Evolutionary conservation across 2,113 vertebrate species (phyloP).

Genomic region (Colossoma macropomum): DNA sequence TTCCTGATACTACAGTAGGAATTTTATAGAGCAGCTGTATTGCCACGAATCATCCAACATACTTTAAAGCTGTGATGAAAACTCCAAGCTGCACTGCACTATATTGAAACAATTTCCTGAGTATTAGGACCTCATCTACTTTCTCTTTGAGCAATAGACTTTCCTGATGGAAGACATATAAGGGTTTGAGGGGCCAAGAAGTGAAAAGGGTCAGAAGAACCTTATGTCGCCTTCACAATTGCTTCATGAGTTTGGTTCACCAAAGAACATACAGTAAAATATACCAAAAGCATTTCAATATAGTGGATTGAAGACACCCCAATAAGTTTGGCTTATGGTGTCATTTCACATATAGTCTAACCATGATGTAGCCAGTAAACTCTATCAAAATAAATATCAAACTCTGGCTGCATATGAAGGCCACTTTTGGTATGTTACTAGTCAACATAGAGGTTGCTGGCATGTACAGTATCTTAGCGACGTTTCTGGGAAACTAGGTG

Average conservation of each 20-base stretch:
- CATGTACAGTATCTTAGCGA: too few relatives aligned
- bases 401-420: not conserved
- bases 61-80: not conserved
- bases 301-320: not conserved
- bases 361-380: too few relatives aligned
- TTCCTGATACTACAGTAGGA: not conserved
- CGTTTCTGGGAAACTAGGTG: constrained; percentile 2
- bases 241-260: too few relatives aligned
- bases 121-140: constrained; percentile 15
- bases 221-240: not conserved
- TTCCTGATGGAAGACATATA: not conserved
- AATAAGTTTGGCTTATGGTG: not conserved
- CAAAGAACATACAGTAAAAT: not conserved
- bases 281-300: not conserved
- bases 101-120: constrained; percentile 43
- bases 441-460: not conserved
- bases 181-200: not conserved
- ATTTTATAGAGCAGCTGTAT: not conserved
- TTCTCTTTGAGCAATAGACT: not conserved
- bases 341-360: not conserved
- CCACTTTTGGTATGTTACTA: too few relatives aligned
- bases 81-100: not conserved
- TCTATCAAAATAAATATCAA: not conserved
- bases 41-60: not conserved
- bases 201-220: not conserved